Base-by-base conservation (phyloP, 2,113 vertebrate species). In the Melozone crissalis region DNA sequence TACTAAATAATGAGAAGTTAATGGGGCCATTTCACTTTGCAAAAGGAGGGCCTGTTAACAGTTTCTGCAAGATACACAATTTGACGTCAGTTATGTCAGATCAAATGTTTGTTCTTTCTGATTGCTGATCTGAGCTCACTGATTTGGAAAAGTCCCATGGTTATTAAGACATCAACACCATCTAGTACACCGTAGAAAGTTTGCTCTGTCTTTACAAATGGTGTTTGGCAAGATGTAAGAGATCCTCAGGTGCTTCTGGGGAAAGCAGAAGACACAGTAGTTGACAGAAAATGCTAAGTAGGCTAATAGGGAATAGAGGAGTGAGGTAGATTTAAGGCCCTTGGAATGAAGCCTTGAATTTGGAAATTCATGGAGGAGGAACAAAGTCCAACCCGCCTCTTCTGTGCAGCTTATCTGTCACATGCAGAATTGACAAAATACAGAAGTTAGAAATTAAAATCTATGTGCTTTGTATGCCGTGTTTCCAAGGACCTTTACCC, bases 41-140 rank as follows among this genome's bases (percentile, higher is more conserved):
- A 15, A 87, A 94, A 84, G 81, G 84, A 91, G 69, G 16, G 24
- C 44, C 78, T 96, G 69, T 78, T 89, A 67, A 17, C 35, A 65
- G 8, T 87, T 93, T 59, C 52, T 87, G 43, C 66, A 87, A 47
- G 85, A 57, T 55, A 89, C 35, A 55, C 87, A 81, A 1, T 35
- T 21, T 94, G 84, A 75, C 22, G 9, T 91, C 69, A 78, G 0
- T 89, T 73, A 47, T 51, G 52, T 89, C 43, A 61, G 65, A 94
- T 92, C 68, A 89, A 89, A 89, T 90, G 79, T 93, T 96, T 92
- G 83, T 61, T 90, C 72, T 90, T 78, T 71, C 57, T 55, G 52
- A 72, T 92, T 74, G 26, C 61, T 84, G 61, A 15, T 72, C 55
- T 78, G 62, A 52, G 61, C 65, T 83, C 54, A 49, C 54, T 81